Evolutionary conservation across 2,888 invertebrate species (phyloP), one percentile per base, ranked within the genome.

Genomic region (Apomyelois bistriatella): DNA sequence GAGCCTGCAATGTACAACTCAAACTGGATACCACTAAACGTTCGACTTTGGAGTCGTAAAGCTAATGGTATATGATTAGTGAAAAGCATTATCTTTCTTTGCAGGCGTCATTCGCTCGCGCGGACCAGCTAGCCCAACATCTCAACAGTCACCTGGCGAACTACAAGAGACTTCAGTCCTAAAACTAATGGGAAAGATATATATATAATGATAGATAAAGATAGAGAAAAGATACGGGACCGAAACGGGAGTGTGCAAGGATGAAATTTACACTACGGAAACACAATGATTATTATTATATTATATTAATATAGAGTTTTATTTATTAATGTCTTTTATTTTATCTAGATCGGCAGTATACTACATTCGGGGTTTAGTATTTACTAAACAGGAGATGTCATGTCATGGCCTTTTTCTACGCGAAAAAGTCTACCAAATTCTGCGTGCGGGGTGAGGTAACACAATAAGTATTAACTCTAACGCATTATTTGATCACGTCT

Each of bases 71-170:
- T 3, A 22, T 22, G 5, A 22, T 22, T 22, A 22, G 5, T 12
- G 15, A 15, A 15, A 38, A 8, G 1, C n/a, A n/a, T 37, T 37
- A 3, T 37, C n/a, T 37, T 4, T 38, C 5, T 10, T 13, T 55
- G 0, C 79, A 87, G 87, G 87, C 86, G 0, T 88, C 89, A 0
- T 90, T 90, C 73, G 87, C 80, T 0, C 77, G 85, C 41, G 87
- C 90, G 0, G 88, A 90, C 46, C 88, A 89, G 9, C 63, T 91
- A 1, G 90, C 91, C 0, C 84, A 87, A 53, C 91, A 90, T 46
- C 72, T 91, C 2, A 91, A 90, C 84, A 90, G 90, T 55, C 90
- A 91, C 62, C 79, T 91, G 59, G 90, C 89, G 1, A 86, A 85
- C 73, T 90, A 91, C 76, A 88, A 87, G 58, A 84, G 87, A 1